Evolutionary conservation across 1,140 invertebrate species (phyloP).

Genomic region (Zaprionus capensis): DNA sequence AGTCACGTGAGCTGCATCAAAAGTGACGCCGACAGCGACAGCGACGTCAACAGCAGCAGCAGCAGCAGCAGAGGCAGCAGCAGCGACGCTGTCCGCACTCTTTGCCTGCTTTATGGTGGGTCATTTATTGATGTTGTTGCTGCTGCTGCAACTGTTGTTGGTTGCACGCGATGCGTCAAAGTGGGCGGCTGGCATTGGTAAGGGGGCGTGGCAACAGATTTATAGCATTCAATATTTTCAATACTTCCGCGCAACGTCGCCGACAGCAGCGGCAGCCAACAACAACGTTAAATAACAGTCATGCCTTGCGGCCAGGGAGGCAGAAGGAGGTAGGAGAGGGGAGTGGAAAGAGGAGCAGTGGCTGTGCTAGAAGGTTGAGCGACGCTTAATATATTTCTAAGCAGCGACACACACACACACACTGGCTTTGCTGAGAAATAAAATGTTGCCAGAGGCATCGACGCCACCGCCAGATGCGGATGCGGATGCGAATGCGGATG

Average conservation of each 20-base stretch:
- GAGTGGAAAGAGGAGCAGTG: background rate
- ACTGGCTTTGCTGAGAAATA: slow-evolving; percentile 45
- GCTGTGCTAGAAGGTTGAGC: background rate
- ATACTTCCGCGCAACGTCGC: slow-evolving; percentile 5
- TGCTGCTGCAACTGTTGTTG: background rate
- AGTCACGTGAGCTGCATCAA: slow-evolving; percentile 4
- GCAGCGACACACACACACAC: slow-evolving; percentile 44
- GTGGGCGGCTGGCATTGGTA: background rate
- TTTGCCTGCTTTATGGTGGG: slow-evolving; percentile 5
- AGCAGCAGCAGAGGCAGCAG: background rate
- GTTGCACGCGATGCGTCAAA: slow-evolving; percentile 3
- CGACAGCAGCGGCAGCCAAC: background rate
- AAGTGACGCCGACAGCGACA: background rate
- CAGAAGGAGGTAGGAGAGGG: background rate
- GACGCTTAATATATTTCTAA: slow-evolving; percentile 63
- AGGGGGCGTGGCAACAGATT: slow-evolving; percentile 1
- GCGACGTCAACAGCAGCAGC: background rate
- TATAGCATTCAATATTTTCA: slow-evolving; percentile 8
- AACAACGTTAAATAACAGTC: slow-evolving; percentile 4
- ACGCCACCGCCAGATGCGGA: slow-evolving; percentile 29
- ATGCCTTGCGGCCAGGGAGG: background rate
- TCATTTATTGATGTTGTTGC: background rate
- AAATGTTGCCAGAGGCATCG: slow-evolving; percentile 64
- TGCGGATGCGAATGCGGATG: slow-evolving; percentile 48
- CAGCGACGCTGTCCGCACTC: background rate